Evolutionary conservation across 2,113 vertebrate genomes (phyloP).

Genomic region (Vidua chalybeata): DNA sequence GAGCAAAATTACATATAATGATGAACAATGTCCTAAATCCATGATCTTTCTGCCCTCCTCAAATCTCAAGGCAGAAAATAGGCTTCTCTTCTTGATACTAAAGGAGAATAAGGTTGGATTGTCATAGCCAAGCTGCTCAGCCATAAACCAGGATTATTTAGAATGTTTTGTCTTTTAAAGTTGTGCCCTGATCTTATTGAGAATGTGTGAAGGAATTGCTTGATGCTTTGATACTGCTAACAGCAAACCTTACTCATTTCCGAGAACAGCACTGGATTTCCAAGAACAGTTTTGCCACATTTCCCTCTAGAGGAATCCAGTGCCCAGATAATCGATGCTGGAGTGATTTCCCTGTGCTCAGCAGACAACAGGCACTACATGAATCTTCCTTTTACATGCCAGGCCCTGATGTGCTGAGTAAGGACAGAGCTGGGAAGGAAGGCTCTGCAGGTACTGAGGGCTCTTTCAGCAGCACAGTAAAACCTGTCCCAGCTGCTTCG

Average conservation of each 20-base stretch:
- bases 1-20: neutral
- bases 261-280: neutral
- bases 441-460: neutral
- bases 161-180: neutral
- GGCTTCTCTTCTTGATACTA: neutral
- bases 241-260: neutral
- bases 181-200: neutral
- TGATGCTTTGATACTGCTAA: neutral
- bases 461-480: neutral
- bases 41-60: neutral
- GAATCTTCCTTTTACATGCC: neutral
- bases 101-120: neutral
- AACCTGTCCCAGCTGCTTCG: neutral
- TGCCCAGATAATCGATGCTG: accelerated
- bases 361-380: neutral
- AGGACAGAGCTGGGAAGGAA: neutral
- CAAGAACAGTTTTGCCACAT: neutral
- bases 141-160: neutral
- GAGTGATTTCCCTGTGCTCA: neutral
- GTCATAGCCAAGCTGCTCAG: accelerated
- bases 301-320: neutral
- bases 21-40: neutral
- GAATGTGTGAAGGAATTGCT: neutral
- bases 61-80: neutral
- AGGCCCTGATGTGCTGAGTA: neutral